phyloP scores from a whole-genome alignment of 2,797 vertebrate genomes.

The Lacerta viridis region DNA sequence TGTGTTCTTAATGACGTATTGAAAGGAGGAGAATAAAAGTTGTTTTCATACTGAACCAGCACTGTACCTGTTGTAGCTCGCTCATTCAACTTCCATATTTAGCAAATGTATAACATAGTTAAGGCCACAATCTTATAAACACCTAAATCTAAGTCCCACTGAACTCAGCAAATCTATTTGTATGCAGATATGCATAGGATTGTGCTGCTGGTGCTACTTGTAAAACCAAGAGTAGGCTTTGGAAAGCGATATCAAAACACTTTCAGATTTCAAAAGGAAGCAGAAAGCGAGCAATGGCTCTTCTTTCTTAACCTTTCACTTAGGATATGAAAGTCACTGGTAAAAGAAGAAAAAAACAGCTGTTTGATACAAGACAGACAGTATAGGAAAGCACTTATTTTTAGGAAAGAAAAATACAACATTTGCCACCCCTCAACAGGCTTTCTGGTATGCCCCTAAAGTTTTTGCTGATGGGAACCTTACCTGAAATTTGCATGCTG shows the following conservation, averaged over 20 bases:
- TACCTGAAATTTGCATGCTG: slow-evolving; percentile 82
- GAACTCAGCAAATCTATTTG: background rate
- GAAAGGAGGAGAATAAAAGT: background rate
- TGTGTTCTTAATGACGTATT: background rate
- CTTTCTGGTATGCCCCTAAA: background rate
- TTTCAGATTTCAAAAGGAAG: background rate
- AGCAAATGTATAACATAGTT: background rate
- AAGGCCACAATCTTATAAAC: background rate
- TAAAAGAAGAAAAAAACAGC: slow-evolving; percentile 12
- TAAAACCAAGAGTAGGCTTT: background rate
- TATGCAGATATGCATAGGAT: background rate
- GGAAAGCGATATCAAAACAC: no score
- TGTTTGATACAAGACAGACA: background rate
- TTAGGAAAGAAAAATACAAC: accelerated
- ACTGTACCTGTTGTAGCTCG: background rate
- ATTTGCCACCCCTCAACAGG: background rate
- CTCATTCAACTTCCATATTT: background rate
- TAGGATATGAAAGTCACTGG: background rate
- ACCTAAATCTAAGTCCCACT: background rate
- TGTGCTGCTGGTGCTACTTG: background rate
- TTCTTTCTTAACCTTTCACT: background rate
- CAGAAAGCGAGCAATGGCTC: slow-evolving; percentile 13
- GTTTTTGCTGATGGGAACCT: slow-evolving; percentile 44
- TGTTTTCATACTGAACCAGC: background rate
- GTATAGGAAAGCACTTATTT: accelerated